A percentile compares a stretch with the other conserved stretches of the same genome.
phyloP scores from a whole-genome alignment of 2,113 vertebrate genomes.

The Pteruthius melanotis region DNA sequence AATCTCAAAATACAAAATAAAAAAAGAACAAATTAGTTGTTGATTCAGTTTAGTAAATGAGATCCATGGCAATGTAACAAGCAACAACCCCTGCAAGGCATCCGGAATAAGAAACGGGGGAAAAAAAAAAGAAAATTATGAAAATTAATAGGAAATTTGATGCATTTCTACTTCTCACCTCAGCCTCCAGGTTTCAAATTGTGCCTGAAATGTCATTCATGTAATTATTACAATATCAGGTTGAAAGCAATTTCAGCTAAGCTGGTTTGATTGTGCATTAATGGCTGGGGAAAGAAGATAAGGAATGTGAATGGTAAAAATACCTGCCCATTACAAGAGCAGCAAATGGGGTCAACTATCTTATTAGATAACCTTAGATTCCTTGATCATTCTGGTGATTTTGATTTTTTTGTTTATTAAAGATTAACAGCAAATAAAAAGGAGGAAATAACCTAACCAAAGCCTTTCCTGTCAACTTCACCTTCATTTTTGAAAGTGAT shows the following conservation, averaged over 20 bases:
- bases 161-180: slow-evolving; percentile 1
- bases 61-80: not conserved
- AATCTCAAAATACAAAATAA: not conserved
- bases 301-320: slow-evolving; percentile 26
- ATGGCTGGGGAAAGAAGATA: slow-evolving; percentile 68
- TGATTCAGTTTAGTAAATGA: not conserved
- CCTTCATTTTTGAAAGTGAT: not conserved
- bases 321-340: not conserved
- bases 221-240: slow-evolving; percentile 66
- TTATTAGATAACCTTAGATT: slow-evolving; percentile 36
- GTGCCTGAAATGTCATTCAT: slow-evolving; percentile 67
- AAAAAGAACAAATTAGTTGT: not conserved
- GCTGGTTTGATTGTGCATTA: slow-evolving; percentile 63
- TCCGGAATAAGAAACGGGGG: not conserved
- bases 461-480: not conserved
- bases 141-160: slow-evolving; percentile 23
- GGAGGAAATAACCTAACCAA: not conserved
- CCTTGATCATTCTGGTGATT: not conserved
- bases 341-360: not conserved
- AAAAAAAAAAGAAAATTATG: not conserved
- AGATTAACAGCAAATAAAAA: not conserved
- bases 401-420: not conserved
- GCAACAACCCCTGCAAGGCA: not conserved
- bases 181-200: slow-evolving; percentile 44
- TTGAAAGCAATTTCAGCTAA: slow-evolving; percentile 59